These are phyloP conservation scores for Epistrophella euchroma DNA, from an alignment of 2,888 invertebrate genomes.

Conservation along the genomic window DNA sequence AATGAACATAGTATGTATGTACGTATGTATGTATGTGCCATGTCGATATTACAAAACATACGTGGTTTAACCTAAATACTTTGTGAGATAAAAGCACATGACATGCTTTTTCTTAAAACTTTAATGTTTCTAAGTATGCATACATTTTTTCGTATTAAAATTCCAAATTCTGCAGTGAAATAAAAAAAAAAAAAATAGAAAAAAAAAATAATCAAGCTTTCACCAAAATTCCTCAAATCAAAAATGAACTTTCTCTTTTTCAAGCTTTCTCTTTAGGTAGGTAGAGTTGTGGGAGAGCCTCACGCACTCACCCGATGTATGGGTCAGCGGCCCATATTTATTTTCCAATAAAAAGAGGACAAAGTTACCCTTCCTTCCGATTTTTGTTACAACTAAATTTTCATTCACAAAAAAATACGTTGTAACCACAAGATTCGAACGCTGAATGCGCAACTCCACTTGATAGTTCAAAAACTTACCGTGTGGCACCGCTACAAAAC, in stretches of 20 bases:
- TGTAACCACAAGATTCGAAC: conserved; percentile 28
- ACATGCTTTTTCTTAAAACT: conserved; percentile 46
- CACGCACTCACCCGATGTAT: conserved; percentile 59
- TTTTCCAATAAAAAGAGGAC: conserved; percentile 58
- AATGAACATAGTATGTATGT: not conserved
- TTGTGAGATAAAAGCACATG: conserved; percentile 59
- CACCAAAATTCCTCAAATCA: conserved; percentile 51
- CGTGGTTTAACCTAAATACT: conserved; percentile 60
- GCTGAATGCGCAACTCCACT: conserved; percentile 33
- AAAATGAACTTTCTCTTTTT: conserved; percentile 71
- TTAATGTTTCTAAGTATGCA: conserved; percentile 20
- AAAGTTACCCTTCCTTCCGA: conserved; percentile 47
- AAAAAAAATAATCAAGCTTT: conserved; percentile 57
- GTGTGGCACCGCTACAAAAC: conserved; percentile 21
- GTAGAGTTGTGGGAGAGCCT: conserved; percentile 45
- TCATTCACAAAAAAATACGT: conserved; percentile 75
- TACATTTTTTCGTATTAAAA: conserved; percentile 41
- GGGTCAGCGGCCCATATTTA: conserved; percentile 74
- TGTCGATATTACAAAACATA: conserved; percentile 1
- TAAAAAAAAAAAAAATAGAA: conserved; percentile 10
- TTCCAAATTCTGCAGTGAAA: conserved; percentile 68
- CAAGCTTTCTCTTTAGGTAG: conserved; percentile 42
- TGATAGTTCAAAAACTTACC: conserved; percentile 31
- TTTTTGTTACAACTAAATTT: conserved; percentile 65
- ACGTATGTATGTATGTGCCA: conserved; percentile 7